phyloP scores from a whole-genome alignment of 2,113 vertebrate genomes.

The Egretta garzetta region DNA sequence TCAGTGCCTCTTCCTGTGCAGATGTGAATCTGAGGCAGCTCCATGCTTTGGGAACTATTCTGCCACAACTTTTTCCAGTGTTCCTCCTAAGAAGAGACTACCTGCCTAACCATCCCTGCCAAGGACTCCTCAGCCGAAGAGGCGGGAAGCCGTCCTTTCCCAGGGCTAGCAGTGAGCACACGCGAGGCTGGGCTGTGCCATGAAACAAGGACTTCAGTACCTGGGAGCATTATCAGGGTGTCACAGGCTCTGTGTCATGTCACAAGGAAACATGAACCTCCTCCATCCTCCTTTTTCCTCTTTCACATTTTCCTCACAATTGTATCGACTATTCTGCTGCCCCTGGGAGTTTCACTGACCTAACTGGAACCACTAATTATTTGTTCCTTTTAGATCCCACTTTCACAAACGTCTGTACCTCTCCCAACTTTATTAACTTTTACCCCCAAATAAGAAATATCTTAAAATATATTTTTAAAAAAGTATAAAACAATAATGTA shows the following conservation, averaged over 20 bases:
- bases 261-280: background rate
- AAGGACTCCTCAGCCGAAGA: accelerated
- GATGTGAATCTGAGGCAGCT: background rate
- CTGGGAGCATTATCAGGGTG: background rate
- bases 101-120: background rate
- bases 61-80: background rate
- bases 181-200: accelerated
- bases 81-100: background rate
- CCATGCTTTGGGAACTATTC: background rate
- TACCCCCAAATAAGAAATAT: background rate
- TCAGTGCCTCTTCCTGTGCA: background rate
- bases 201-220: background rate
- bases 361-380: background rate
- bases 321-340: background rate
- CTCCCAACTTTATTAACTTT: background rate
- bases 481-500: background rate
- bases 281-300: background rate
- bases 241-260: background rate
- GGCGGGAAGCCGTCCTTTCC: background rate
- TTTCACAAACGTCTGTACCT: background rate
- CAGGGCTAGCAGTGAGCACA: background rate
- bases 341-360: background rate
- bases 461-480: background rate
- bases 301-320: background rate
- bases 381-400: background rate